Base-by-base conservation (phyloP, 2,797 vertebrate genomes). In the Typhlichthys eigenmanni region DNA sequence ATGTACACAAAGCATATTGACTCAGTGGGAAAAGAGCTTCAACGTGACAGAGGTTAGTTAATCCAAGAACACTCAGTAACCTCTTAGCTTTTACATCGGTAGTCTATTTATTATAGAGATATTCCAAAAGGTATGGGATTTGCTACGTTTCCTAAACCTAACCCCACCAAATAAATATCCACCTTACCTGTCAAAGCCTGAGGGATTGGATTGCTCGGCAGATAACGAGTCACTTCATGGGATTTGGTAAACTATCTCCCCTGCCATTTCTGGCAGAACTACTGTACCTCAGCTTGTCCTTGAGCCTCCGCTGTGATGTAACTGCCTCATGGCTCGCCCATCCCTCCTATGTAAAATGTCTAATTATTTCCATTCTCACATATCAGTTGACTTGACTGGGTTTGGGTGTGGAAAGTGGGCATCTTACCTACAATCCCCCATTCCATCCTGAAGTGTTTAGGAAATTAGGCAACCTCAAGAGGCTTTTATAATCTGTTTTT, bases 361-460 rank as follows among this genome's bases (percentile, higher is more conserved):
- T 81, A 82, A 86, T 85, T 38, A 85, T 86, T 84, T 85, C 81
- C 85, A 78, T 69, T 63, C 74, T 72, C 14, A 1, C 14, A 76
- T 86, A 79, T 85, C 68, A 56, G 75, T 80, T 78, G 70, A 76
- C 69, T 59, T 79, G 69, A 77, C 76, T 64, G 79, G 64, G 72
- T 72, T 81, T 72, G 13, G 14, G 70, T 67, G 71, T 73, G 71
- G 78, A 88, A 88, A 75, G 83, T 71, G 71, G 80, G 82, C 69
- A 77, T 62, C 82, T 79, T 78, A 89, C 69, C 81, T 71, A 72
- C 70, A 74, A 76, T 84, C 86, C 83, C 60, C 80, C 77, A 83
- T 88, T 88, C 79, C 78, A 78, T 51, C 69, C 84, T 85, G 67
- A 82, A 78, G 75, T 72, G 68, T 84, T 90, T 87, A 71, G 58